Percentiles rank a stretch among this genome's conserved stretches.
Conservation (phyloP, 1,140 invertebrate species). For the Diorhabda carinulata region DNA sequence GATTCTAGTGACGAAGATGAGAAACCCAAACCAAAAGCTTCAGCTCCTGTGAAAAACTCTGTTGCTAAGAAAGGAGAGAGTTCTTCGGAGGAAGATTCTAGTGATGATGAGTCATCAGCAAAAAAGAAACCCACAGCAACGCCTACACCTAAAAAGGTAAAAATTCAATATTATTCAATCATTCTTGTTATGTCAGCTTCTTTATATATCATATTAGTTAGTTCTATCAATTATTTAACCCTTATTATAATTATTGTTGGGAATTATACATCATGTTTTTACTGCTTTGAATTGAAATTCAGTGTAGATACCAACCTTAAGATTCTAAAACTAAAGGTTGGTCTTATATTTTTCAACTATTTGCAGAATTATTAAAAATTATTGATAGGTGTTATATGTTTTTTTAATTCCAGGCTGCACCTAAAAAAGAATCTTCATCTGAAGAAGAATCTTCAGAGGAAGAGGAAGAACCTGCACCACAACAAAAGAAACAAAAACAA, state of each 20-base stretch:
- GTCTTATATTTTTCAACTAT: too few species aligned
- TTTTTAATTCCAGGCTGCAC: background rate
- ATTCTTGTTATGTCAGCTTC: background rate
- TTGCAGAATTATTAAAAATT: too few species aligned
- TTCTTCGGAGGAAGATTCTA: slow-evolving; percentile 37
- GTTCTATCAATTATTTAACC: too few species aligned
- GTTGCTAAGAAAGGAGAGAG: slow-evolving; percentile 33
- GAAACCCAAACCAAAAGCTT: slow-evolving; percentile 9
- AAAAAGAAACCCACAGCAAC: background rate
- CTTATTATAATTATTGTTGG: too few species aligned
- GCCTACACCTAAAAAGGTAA: background rate
- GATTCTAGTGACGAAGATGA: slow-evolving; percentile 33
- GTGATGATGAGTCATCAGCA: background rate
- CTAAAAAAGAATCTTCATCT: slow-evolving; percentile 22
- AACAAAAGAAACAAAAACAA: slow-evolving; percentile 34
- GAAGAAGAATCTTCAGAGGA: slow-evolving; percentile 38
- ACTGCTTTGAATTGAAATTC: too few species aligned
- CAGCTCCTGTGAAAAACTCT: slow-evolving; percentile 7
- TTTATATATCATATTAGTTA: background rate
- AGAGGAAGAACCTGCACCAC: slow-evolving; percentile 44
- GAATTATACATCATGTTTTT: too few species aligned
- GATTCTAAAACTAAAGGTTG: too few species aligned
- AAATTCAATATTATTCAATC: background rate
- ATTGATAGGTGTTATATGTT: background rate
- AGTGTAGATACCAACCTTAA: too few species aligned